Percentiles rank a stretch among this genome's conserved stretches.
These are phyloP conservation scores for Adoxophyes honmai DNA, from an alignment of 1,140 invertebrate genomes.

Conservation along the genomic window DNA sequence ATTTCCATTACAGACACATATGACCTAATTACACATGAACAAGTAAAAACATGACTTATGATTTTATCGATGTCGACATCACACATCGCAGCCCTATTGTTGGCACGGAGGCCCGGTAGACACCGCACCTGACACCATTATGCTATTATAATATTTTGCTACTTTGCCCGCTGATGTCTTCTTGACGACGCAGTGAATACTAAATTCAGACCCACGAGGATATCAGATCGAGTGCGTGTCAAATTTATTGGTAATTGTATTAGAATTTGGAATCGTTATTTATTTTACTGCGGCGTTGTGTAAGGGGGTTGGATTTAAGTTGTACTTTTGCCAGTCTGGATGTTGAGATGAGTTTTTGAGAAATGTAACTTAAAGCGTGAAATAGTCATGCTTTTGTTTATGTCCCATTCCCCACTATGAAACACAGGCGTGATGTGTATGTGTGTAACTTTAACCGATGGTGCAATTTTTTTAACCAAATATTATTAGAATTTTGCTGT, in stretches of 20 bases:
- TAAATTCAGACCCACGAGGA: constrained; percentile 40
- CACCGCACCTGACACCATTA: constrained; percentile 72
- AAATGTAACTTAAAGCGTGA: no score
- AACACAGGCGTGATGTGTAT: no score
- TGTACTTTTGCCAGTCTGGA: no score
- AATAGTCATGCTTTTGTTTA: no score
- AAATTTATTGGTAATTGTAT: constrained; percentile 63
- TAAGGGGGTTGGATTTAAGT: not conserved
- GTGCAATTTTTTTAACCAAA: no score
- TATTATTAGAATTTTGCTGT: no score
- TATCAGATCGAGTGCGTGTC: constrained; percentile 38
- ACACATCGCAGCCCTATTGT: no score
- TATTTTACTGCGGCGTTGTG: constrained; percentile 19
- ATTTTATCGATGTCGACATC: constrained; percentile 26
- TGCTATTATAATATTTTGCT: constrained; percentile 74
- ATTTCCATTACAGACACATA: no score
- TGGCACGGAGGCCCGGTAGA: constrained; percentile 3
- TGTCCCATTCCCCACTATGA: no score
- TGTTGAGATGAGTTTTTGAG: not conserved
- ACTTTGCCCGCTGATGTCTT: constrained; percentile 61
- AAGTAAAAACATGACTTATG: no score
- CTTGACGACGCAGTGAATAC: constrained; percentile 73
- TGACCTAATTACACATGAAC: no score
- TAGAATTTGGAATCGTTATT: constrained; percentile 40
- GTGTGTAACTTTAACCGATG: no score